These are phyloP conservation scores for Aphelocoma californica DNA, from an alignment of 2,797 vertebrate species.

Conservation along the genomic window DNA sequence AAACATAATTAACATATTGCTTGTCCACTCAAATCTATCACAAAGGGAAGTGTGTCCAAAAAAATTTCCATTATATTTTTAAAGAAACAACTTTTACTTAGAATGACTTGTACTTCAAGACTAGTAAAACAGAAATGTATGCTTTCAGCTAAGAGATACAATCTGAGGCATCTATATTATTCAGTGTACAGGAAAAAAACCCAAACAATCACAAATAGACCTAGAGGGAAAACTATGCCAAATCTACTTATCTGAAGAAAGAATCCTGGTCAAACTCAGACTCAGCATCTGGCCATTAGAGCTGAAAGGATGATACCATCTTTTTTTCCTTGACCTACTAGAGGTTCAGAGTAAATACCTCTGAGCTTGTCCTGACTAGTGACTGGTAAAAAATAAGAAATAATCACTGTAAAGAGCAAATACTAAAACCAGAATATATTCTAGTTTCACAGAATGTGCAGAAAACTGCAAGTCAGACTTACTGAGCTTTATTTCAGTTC, in stretches of 20 bases:
- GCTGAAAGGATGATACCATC: background rate
- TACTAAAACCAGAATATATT: background rate
- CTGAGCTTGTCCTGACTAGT: background rate
- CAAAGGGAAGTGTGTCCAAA: background rate
- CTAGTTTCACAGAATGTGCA: background rate
- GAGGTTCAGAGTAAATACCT: background rate
- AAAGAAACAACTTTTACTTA: background rate
- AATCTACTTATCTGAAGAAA: background rate
- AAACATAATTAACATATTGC: background rate
- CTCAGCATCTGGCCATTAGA: background rate
- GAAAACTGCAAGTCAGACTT: conserved; percentile 1
- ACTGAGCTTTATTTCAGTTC: background rate
- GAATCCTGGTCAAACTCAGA: background rate
- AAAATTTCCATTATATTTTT: background rate
- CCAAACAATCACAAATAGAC: background rate
- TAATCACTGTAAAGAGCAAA: background rate
- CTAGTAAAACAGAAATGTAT: background rate
- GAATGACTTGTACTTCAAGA: background rate
- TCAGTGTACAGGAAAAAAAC: background rate
- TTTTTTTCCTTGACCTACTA: background rate
- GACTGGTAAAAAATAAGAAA: background rate
- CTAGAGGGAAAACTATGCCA: background rate
- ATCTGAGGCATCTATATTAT: background rate
- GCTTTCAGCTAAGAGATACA: background rate
- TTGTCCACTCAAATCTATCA: background rate